A percentile compares a stretch with the other conserved stretches of the same genome.
These are phyloP conservation scores for Trididemnum clinides DNA, from an alignment of 23 tunicate species.

Conservation along the genomic window DNA sequence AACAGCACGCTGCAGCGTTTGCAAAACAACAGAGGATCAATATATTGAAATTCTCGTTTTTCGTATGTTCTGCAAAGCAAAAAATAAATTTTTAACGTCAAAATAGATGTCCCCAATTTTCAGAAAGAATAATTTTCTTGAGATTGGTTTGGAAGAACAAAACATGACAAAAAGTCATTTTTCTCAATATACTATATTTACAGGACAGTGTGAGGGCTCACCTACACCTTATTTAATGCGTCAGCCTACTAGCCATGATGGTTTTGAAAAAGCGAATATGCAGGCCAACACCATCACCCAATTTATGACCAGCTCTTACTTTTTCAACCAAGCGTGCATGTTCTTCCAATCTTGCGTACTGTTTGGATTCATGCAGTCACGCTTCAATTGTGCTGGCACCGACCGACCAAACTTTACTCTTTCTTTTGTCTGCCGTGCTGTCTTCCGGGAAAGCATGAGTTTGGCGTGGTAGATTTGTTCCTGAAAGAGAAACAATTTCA, in stretches of 20 bases:
- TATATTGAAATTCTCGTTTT: slow-evolving; percentile 25
- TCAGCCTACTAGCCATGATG: too few relatives aligned
- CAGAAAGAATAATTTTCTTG: too few relatives aligned
- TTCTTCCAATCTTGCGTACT: slow-evolving; percentile 12
- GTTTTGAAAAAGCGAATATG: too few relatives aligned
- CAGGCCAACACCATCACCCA: neutral
- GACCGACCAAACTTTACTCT: neutral
- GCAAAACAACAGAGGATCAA: slow-evolving; percentile 65
- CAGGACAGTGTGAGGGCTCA: too few relatives aligned
- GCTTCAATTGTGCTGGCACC: neutral
- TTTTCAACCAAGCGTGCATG: neutral
- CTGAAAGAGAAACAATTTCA: neutral
- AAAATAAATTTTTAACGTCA: too few relatives aligned
- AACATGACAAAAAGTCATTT: too few relatives aligned
- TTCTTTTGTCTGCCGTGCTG: neutral
- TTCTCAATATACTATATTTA: too few relatives aligned
- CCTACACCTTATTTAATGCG: too few relatives aligned
- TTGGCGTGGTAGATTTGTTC: slow-evolving; percentile 18
- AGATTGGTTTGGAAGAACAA: too few relatives aligned
- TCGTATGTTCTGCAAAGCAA: slow-evolving; percentile 40
- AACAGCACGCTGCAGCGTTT: slow-evolving; percentile 66
- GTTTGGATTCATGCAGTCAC: neutral
- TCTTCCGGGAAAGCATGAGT: neutral
- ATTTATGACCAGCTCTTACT: neutral
- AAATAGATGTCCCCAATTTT: too few relatives aligned